phyloP scores from a whole-genome alignment of 1,140 invertebrate species.

The Philaenus spumarius region DNA sequence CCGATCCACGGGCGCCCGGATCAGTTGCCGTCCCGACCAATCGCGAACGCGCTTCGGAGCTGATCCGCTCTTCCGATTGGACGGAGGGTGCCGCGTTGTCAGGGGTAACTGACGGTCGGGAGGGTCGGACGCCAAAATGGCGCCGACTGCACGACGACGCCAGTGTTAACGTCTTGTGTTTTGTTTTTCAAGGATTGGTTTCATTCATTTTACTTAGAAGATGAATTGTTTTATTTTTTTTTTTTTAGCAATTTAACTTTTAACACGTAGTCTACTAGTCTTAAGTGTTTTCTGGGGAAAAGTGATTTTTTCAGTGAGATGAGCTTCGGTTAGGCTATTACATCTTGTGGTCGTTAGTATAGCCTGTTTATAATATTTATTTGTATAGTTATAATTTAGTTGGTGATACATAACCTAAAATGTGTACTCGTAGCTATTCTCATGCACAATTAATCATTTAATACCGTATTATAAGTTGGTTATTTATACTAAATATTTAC shows the following conservation, averaged over 20 bases:
- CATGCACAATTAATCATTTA: too few relatives aligned
- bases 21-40: constrained; percentile 2
- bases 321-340: too few relatives aligned
- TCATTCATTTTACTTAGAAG: constrained; percentile 17
- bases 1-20: constrained; percentile 9
- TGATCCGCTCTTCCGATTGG: constrained; percentile 2
- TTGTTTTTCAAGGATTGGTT: constrained; percentile 15
- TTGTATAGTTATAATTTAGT: too few relatives aligned
- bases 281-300: too few relatives aligned
- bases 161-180: constrained; percentile 13
- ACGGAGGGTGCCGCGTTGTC: neutral
- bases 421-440: too few relatives aligned
- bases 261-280: too few relatives aligned
- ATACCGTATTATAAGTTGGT: too few relatives aligned
- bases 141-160: neutral
- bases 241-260: constrained; percentile 11
- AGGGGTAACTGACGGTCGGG: neutral
- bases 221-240: constrained; percentile 12
- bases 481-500: too few relatives aligned
- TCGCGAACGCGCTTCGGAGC: constrained; percentile 1
- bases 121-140: neutral
- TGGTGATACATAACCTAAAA: too few relatives aligned
- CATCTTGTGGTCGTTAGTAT: too few relatives aligned
- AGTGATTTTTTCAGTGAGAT: too few relatives aligned
- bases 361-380: too few relatives aligned